Base-by-base conservation (phyloP, 2,113 vertebrate species). In the Seriola quinqueradiata region DNA sequence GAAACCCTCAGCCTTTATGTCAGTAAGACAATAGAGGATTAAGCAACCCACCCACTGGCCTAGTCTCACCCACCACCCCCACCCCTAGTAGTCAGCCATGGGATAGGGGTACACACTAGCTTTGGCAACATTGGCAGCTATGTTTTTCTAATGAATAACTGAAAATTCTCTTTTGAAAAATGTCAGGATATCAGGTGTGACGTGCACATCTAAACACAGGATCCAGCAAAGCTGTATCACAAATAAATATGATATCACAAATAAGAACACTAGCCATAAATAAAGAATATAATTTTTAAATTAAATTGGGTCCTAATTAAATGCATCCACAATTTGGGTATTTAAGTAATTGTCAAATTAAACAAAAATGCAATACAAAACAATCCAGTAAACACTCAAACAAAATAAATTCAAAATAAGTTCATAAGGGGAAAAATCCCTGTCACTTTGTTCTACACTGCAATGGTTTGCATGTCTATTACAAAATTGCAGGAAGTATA, bases 11-110 rank as follows among this genome's bases (percentile, higher is more conserved):
- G 40, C 8, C 44, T 70, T 66, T 36, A 44, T 66, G 55, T n/a
- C 74, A 44, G 23, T 4, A 60, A 81, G 50, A 91, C 89, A 88
- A 89, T 63, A 79, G 71, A 25, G 54, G 83, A 87, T 88, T 83
- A 70, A 40, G 14, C 42, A 48, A 48, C 60, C 75, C 77, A 46
- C 68, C 57, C 81, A 69, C 8, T 58, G 65, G 70, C 58, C 58
- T 57, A 13, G 36, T 73, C 34, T 74, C 36, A 57, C 73, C 61
- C 61, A 28, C 65, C 50, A 57, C 42, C 73, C 55, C 68, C 68
- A 63, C 40, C 68, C 38, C 7, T 0, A 17, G 2, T 28, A 81
- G 52, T 40, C 70, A 73, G 66, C 17, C 28, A 63, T 75, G n/a
- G 67, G 42, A 19, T 25, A 44, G 60, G 55, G 52, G 40, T 75